Evolutionary conservation across 2,113 vertebrate species (phyloP), one percentile per base, ranked within the genome.

Genomic region (Catagonus wagneri): DNA sequence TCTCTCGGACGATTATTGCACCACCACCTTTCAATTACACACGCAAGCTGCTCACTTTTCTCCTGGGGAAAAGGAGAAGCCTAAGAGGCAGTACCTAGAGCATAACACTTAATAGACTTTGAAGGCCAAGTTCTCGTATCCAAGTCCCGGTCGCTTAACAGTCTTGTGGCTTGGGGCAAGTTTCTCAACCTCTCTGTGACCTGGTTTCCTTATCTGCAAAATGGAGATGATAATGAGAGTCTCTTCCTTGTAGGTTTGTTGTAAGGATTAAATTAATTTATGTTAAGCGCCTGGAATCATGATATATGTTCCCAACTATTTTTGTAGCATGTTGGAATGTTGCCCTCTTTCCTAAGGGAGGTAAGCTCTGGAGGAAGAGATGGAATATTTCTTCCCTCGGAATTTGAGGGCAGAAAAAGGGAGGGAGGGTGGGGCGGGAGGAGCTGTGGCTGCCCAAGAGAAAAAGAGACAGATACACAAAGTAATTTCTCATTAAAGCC

Each of bases 131-230:
- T n/a, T 63, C 32, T 68, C 56, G 36, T 12, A 7, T 86, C 85
- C 54, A 78, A 65, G 75, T 32, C 66, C 74, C 32, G 54, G 60
- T 75, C 39, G 23, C 15, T 50, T 22, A 34, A 61, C 52, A 75
- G 58, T 32, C 29, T 12, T 15, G 66, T 52, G 72, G 10, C 60
- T 89, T 69, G 9, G 20, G 29, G 3, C 32, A 83, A 68, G 8
- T 63, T 83, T 83, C 75, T 58, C 58, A 36, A 44, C 17, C 23
- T 84, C 68, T 83, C 23, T 72, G 13, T 60, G 69, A 63, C 56
- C 91, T 52, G 22, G 63, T 78, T 72, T 68, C 50, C 44, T 88
- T 36, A 39, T 32, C 76, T 84, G 71, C 76, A 78, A 87, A 83
- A 34, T 20, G 34, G 25, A 50, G 17, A 69, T 68, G 74, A 86